A percentile compares a stretch with the other conserved stretches of the same genome.
These are phyloP conservation scores for Scaptodrosophila latifasciaeformis DNA, from an alignment of 2,888 invertebrate species.

Conservation along the genomic window DNA sequence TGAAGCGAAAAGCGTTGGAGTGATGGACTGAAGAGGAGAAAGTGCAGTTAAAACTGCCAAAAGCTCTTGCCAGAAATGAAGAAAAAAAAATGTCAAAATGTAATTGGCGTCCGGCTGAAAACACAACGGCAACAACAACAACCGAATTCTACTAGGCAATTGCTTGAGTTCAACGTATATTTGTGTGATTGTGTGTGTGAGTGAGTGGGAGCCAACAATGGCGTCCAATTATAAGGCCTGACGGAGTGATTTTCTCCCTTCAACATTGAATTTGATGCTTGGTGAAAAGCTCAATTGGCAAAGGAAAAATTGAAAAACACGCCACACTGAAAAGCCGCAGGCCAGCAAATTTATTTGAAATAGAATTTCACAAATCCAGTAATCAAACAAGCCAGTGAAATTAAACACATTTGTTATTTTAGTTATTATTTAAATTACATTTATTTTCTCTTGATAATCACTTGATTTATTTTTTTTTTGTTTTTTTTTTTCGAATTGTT, in stretches of 20 bases:
- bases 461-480: conserved; percentile 49
- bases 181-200: conserved; percentile 1
- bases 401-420: too few species aligned
- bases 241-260: too few species aligned
- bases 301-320: background rate
- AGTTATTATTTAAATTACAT: conserved; percentile 68
- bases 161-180: conserved; percentile 1
- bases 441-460: conserved; percentile 64
- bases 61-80: conserved; percentile 36
- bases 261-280: conserved; percentile 35
- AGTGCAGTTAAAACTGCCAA: conserved; percentile 54
- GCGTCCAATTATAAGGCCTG: conserved; percentile 58
- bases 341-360: too few species aligned
- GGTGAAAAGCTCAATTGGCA: conserved; percentile 29
- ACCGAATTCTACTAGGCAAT: conserved; percentile 26
- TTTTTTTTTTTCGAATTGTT: too few species aligned
- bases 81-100: conserved; percentile 52
- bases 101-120: conserved; percentile 50
- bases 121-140: too few species aligned
- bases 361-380: too few species aligned
- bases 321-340: background rate
- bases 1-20: conserved; percentile 17
- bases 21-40: conserved; percentile 38
- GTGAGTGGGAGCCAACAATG: conserved; percentile 47
- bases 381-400: too few species aligned